Evolutionary conservation across 2,888 invertebrate genomes (phyloP).

Genomic region (Teinopalpus imperialis): DNA sequence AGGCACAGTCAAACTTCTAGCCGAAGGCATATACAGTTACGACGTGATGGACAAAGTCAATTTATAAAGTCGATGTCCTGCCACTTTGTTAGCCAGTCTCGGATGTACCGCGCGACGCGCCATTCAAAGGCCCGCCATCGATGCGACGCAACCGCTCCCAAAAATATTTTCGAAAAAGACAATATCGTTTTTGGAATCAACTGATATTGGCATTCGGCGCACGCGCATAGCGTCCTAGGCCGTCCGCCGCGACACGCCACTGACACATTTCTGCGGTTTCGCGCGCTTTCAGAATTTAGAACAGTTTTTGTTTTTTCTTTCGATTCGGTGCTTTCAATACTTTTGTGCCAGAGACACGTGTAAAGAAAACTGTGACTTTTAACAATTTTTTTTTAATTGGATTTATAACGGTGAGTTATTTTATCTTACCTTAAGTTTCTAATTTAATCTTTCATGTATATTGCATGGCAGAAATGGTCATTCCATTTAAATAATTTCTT

Average conservation of each 20-base stretch:
- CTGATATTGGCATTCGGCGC: slow-evolving; percentile 58
- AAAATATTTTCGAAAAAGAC: slow-evolving; percentile 60
- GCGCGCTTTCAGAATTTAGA: slow-evolving; percentile 78
- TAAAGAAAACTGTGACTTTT: slow-evolving; percentile 48
- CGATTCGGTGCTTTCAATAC: slow-evolving; percentile 54
- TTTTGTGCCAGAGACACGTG: slow-evolving; percentile 57
- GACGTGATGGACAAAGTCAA: slow-evolving; percentile 67
- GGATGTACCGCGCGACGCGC: slow-evolving; percentile 61
- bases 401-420: slow-evolving; percentile 51
- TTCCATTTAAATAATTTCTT: too few relatives aligned
- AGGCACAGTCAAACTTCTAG: slow-evolving; percentile 33
- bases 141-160: slow-evolving; percentile 63
- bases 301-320: slow-evolving; percentile 61
- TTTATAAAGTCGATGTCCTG: slow-evolving; percentile 81
- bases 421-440: too few relatives aligned
- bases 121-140: slow-evolving; percentile 70
- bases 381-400: slow-evolving; percentile 41
- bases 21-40: slow-evolving; percentile 55
- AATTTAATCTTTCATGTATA: too few relatives aligned
- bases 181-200: slow-evolving; percentile 45
- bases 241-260: slow-evolving; percentile 73
- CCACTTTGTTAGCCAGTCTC: slow-evolving; percentile 63
- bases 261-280: slow-evolving; percentile 77
- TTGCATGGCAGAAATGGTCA: too few relatives aligned
- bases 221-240: slow-evolving; percentile 70